Evolutionary conservation across 1,140 invertebrate species (phyloP), one percentile per base, ranked within the genome.

Genomic region (Lanistes nyassanus): DNA sequence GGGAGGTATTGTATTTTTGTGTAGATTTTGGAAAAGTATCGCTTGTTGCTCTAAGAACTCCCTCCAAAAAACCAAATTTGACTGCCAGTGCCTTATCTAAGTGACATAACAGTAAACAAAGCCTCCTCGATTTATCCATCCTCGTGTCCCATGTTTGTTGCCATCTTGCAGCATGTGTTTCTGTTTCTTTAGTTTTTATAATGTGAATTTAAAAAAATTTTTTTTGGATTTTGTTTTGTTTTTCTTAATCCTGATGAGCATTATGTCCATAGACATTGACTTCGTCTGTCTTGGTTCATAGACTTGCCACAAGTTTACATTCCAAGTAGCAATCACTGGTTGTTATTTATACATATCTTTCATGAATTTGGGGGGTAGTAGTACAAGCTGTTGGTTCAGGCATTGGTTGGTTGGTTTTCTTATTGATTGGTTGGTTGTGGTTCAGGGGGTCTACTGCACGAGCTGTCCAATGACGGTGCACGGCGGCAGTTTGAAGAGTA

Each of bases 391-490:
- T n/a, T n/a, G n/a, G n/a, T n/a, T n/a, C n/a, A 16, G 53, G 13
- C 53, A 55, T 55, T 16, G n/a, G 53, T 55, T 16, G 53, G 53
- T 55, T 16, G n/a, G 53, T 55, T 13, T 60, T 60, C 4, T 60
- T 58, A 56, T 58, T 58, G 5, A 60, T 23, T 29, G 9, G 11
- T 9, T 21, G 16, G 23, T 75, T 65, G 66, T 84, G n/a, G n/a
- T 85, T 78, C 90, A 94, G 96, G 97, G 85, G 97, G 96, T 73
- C 91, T 99, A 62, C 91, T 99, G 13, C 98, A 99, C 90, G 98
- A 99, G 89, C 90, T 99, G 34, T 98, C 97, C 51, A 99, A 99
- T 90, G 98, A 99, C 88, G 98, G 98, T 31, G 98, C 98, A 0
- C 93, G 97, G 5, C 93, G 95, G 80, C 97, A 99, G 88, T 99